phyloP scores from a whole-genome alignment of 2,888 invertebrate species.

The Conops quadrifasciatus region DNA sequence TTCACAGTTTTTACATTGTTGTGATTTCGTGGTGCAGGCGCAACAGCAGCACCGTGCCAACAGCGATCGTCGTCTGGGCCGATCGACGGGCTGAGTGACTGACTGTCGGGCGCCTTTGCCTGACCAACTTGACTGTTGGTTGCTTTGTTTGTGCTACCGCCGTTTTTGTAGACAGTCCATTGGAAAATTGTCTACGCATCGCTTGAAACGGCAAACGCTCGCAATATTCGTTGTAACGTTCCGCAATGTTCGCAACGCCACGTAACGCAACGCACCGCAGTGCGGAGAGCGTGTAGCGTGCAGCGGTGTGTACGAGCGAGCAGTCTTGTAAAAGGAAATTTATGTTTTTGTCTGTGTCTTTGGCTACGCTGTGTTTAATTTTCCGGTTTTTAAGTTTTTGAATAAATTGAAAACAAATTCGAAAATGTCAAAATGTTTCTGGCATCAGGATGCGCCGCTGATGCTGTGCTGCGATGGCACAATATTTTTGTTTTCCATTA shows the following conservation, averaged over 20 bases:
- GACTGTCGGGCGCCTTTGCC: neutral
- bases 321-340: conserved; percentile 49
- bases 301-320: neutral
- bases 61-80: neutral
- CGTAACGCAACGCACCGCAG: conserved; percentile 45
- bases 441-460: neutral
- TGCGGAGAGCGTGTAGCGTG: neutral
- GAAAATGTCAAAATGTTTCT: conserved; percentile 10
- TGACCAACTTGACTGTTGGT: conserved; percentile 1
- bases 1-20: conserved; percentile 30
- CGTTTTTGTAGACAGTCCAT: conserved; percentile 19
- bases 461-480: no score
- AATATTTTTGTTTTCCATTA: no score
- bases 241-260: conserved; percentile 33
- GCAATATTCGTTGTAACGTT: no score
- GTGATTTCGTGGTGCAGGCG: conserved; percentile 18
- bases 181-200: conserved; percentile 35
- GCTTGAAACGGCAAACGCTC: conserved; percentile 28
- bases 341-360: conserved; percentile 45
- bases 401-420: conserved; percentile 38
- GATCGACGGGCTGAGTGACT: no score
- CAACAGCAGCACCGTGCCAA: neutral
- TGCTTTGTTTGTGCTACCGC: neutral
- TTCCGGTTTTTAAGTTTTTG: conserved; percentile 37
- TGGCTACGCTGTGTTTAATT: conserved; percentile 44